Base-by-base conservation (phyloP, 2,113 vertebrate species). In the Hucho hucho region DNA sequence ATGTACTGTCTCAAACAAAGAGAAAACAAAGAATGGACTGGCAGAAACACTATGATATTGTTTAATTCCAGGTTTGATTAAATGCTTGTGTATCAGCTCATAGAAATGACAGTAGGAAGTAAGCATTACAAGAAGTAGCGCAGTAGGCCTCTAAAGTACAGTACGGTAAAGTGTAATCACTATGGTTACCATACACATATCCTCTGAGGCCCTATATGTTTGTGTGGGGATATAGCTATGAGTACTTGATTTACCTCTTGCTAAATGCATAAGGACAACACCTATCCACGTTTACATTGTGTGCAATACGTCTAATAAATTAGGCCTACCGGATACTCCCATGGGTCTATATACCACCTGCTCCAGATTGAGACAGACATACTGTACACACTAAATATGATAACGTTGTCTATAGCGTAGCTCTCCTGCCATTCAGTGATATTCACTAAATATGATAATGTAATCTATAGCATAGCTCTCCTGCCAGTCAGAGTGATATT, bases 321-420 rank as follows among this genome's bases (percentile, higher is more conserved):
- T 73, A 80, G 67, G 72, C 68, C 69, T 69, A 72, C 76, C 78
- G 76, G 81, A 81, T 73, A 74, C 72, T 84, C 81, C 77, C 84
- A 75, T 78, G 82, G 78, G 81, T 81, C 78, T 77, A 53, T 53
- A 53, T 81, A 83, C 81, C 81, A 83, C 84, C 81, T 86, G 84
- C 79, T 86, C 81, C 81, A 83, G 79, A 83, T 81, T 86, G 82
- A 82, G 79, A 80, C 61, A 83, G 81, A 86, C 82, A 84, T 71
- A 75, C 75, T 61, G 58, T 61, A 61, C 58, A 77, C 76, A 79
- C 81, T 77, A 84, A 86, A 84, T 83, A 80, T 81, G 84, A 86
- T 81, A 80, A 81, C 82, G 79, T 81, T 82, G 80, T 82, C 82
- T 81, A 72, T 81, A 80, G 58, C 7, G 7, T 11, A 53, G 49